phyloP scores from a whole-genome alignment of 2,888 invertebrate species.

The Perithous albicinctus region DNA sequence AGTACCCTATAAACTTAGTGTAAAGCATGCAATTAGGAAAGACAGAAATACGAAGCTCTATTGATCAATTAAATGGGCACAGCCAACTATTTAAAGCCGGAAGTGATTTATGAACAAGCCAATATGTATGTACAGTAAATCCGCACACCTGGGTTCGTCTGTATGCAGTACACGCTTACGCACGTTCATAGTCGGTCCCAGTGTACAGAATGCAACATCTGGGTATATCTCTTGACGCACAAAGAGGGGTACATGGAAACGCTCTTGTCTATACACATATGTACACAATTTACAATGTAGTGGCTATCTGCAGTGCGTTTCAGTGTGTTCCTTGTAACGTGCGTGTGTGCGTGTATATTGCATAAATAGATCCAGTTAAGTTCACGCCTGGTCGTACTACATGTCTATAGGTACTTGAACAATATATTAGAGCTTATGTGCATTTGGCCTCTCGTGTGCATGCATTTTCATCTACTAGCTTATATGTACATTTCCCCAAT shows the following conservation, averaged over 20 bases:
- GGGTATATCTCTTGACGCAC: slow-evolving; percentile 29
- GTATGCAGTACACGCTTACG: neutral
- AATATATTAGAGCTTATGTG: neutral
- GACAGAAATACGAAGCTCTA: neutral
- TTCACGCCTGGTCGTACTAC: neutral
- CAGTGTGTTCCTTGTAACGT: neutral
- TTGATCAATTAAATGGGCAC: neutral
- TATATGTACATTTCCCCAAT: slow-evolving; percentile 17
- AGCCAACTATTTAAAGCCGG: neutral
- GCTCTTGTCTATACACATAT: slow-evolving; percentile 27
- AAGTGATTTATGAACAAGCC: neutral
- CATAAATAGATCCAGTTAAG: slow-evolving; percentile 9
- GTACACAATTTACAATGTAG: slow-evolving; percentile 55
- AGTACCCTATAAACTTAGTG: too few species aligned
- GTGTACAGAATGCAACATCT: slow-evolving; percentile 15
- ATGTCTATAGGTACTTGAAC: neutral
- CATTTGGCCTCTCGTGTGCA: slow-evolving; percentile 1
- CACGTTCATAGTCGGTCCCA: neutral
- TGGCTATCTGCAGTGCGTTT: slow-evolving; percentile 28
- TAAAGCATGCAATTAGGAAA: neutral
- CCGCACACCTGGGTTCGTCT: neutral
- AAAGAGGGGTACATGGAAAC: slow-evolving; percentile 39
- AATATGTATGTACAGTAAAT: neutral
- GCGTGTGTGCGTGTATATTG: slow-evolving; percentile 4
- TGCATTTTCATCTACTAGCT: slow-evolving; percentile 40